Base-by-base conservation (phyloP, 2,797 vertebrate species). In the Chloroceryle inda region DNA sequence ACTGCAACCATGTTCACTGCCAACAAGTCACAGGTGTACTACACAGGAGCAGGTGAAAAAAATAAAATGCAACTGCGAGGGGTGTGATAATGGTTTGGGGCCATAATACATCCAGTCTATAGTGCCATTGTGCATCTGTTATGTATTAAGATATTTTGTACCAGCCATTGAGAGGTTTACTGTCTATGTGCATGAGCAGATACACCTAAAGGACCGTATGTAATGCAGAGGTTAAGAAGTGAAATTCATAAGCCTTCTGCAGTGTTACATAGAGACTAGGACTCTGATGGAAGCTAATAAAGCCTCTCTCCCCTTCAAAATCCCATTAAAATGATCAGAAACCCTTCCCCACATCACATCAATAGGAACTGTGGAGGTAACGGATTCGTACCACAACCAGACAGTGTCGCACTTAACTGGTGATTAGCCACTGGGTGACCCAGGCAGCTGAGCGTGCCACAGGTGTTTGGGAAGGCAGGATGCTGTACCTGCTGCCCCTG, bases 1-100 rank as follows among this genome's bases (percentile, higher is more conserved):
- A 26, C 92, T 74, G 97, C 93, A 88, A 29, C 4, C 2, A 55
- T 7, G 13, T 78, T 95, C 90, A 45, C 95, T 97, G 97, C 98
- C 98, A 98, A 91, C 96, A 96, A 98, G 97, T 96, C 97, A 98
- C 98, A 98, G 98, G 98, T 98, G 98, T 97, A 95, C 95, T 90
- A 84, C 93, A 88, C 85, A 96, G 96, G 94, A 97, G 97, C 98
- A 98, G 97, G 97, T 98, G 98, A 98, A 97, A 91, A 94, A 96
- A 96, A 98, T 97, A 97, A 98, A 98, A 96, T 19, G 31, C 92
- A 96, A 88, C 76, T n/a, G 61, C 7, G n/a, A 91, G 85, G 95
- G 88, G 76, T 80, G 84, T 74, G 93, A 97, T 88, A 88, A 95
- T 85, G 90, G 90, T 94, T 94, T 74, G 83, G 17, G 56, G 95